These are phyloP conservation scores for Phytoseiulus persimilis DNA, from an alignment of 2,888 invertebrate genomes.

Conservation along the genomic window DNA sequence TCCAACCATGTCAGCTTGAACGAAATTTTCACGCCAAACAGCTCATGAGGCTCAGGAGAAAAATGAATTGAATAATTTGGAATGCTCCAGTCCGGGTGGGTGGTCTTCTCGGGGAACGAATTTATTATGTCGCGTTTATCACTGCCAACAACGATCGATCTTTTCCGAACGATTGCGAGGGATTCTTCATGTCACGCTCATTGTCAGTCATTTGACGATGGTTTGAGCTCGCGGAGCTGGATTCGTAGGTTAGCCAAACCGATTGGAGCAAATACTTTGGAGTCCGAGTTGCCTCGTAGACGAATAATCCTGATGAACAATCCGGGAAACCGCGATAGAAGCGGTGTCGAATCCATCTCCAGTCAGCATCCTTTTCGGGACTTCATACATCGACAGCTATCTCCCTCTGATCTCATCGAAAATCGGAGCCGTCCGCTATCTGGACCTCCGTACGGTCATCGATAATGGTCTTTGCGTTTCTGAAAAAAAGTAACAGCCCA, in stretches of 20 bases:
- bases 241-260: no score
- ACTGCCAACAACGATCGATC: background rate
- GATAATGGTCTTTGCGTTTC: background rate
- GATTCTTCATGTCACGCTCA: background rate
- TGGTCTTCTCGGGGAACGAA: background rate
- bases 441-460: background rate
- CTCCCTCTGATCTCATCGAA: background rate
- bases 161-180: background rate
- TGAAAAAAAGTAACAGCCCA: background rate
- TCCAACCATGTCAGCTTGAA: background rate
- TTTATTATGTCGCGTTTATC: slow-evolving; percentile 5
- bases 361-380: background rate
- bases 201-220: background rate
- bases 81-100: background rate
- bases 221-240: background rate
- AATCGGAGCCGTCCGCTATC: background rate
- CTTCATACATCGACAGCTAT: background rate
- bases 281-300: no score
- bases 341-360: background rate
- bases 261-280: no score
- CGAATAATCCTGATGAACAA: background rate
- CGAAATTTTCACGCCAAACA: background rate
- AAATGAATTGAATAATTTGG: background rate
- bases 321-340: background rate
- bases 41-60: background rate